Percentiles rank a stretch among this genome's conserved stretches.
phyloP scores from a whole-genome alignment of 1,140 invertebrate species.

The Eriosoma lanigerum region DNA sequence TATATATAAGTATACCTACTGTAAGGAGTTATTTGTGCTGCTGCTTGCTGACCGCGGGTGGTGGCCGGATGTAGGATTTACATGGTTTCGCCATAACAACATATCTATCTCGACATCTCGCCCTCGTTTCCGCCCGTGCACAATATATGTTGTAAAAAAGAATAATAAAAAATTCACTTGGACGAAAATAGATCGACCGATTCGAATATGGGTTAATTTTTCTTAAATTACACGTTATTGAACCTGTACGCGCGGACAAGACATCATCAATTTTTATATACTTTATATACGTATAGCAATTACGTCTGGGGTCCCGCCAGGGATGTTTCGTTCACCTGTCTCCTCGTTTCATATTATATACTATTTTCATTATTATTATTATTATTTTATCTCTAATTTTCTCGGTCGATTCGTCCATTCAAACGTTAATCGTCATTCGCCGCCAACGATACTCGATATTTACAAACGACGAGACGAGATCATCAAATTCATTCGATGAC shows the following conservation, averaged over 20 bases:
- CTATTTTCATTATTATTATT: neutral
- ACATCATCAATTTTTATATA: too few relatives aligned
- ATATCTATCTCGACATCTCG: neutral
- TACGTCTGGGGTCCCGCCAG: slow-evolving; percentile 36
- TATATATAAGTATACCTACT: too few relatives aligned
- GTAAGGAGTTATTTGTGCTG: neutral
- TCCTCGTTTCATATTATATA: neutral
- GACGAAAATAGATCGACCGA: too few relatives aligned
- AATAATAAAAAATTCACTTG: too few relatives aligned
- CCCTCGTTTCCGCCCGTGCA: neutral
- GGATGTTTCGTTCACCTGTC: slow-evolving; percentile 38
- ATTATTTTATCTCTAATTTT: neutral
- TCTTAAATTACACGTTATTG: slow-evolving; percentile 45
- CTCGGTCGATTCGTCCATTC: neutral
- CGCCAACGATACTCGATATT: neutral
- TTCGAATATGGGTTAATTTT: too few relatives aligned
- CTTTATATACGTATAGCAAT: neutral
- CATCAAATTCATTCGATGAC: neutral
- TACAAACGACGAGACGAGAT: neutral
- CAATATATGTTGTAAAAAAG: too few relatives aligned
- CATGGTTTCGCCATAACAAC: neutral
- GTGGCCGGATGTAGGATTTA: slow-evolving; percentile 7
- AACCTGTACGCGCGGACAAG: too few relatives aligned
- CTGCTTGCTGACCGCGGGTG: slow-evolving; percentile 3
- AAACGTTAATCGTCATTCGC: slow-evolving; percentile 26